phyloP scores from a whole-genome alignment of 2,113 vertebrate species.

The Pan troglodytes region DNA sequence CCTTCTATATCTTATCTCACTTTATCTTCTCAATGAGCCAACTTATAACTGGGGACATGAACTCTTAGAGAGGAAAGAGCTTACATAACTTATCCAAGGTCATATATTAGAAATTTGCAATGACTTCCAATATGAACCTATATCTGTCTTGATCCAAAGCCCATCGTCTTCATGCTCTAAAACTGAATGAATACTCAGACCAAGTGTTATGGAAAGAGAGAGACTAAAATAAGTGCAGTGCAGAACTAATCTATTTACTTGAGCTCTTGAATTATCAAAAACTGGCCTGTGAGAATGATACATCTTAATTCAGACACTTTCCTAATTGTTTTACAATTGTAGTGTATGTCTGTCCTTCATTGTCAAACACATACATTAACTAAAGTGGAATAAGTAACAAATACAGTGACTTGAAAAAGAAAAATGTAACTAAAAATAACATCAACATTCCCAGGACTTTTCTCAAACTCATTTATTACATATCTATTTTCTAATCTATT shows the following conservation, averaged over 20 bases:
- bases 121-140: not conserved
- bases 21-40: not conserved
- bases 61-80: not conserved
- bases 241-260: not conserved
- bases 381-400: not conserved
- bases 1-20: not conserved
- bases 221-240: not conserved
- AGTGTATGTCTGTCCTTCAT: not conserved
- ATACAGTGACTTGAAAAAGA: not conserved
- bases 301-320: not conserved
- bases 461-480: not conserved
- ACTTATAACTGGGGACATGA: not conserved
- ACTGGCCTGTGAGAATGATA: not conserved
- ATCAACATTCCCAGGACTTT: not conserved
- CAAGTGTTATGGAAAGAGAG: not conserved
- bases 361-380: slow-evolving; percentile 3
- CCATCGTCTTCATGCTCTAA: not conserved
- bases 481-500: not conserved
- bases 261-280: not conserved
- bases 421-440: slow-evolving; percentile 35
- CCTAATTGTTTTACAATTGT: slow-evolving; percentile 8
- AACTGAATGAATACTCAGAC: not conserved
- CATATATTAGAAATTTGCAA: not conserved
- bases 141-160: not conserved
- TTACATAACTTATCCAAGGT: not conserved